Percentiles rank a stretch among this genome's conserved stretches.
phyloP scores from a whole-genome alignment of 2,888 invertebrate species.

The Sericinus montela region DNA sequence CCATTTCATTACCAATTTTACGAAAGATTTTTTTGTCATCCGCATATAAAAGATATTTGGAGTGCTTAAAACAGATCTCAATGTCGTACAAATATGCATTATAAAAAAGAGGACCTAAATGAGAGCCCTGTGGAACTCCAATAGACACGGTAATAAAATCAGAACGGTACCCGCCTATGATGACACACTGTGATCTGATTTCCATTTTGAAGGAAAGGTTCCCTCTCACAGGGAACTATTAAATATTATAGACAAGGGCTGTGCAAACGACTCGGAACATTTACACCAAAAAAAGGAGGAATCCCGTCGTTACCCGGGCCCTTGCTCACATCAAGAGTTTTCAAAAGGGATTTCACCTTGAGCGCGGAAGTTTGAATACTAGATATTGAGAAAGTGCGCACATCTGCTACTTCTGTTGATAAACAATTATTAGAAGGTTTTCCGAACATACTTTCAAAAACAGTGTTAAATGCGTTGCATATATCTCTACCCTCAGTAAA shows the following conservation, averaged over 20 bases:
- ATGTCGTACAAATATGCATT: too few species aligned
- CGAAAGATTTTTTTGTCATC: too few species aligned
- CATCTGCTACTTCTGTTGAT: neutral
- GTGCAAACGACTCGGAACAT: neutral
- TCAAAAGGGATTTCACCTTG: neutral
- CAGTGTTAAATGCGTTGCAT: neutral
- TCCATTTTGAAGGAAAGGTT: neutral
- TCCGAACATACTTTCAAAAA: neutral
- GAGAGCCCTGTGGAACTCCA: too few species aligned
- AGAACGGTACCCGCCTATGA: too few species aligned
- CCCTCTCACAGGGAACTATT: neutral
- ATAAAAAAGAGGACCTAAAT: too few species aligned
- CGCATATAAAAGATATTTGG: too few species aligned
- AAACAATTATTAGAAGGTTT: neutral
- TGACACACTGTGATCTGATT: neutral
- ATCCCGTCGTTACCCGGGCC: neutral
- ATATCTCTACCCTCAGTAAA: neutral
- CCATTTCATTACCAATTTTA: too few species aligned
- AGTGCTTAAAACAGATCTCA: too few species aligned
- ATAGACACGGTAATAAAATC: too few species aligned
- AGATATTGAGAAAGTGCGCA: neutral
- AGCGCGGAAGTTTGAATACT: neutral
- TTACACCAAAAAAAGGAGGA: neutral
- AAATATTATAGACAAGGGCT: neutral
- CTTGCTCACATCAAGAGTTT: neutral